Evolutionary conservation across 2,888 invertebrate species (phyloP).

Genomic region (Drosophila nigricruria): DNA sequence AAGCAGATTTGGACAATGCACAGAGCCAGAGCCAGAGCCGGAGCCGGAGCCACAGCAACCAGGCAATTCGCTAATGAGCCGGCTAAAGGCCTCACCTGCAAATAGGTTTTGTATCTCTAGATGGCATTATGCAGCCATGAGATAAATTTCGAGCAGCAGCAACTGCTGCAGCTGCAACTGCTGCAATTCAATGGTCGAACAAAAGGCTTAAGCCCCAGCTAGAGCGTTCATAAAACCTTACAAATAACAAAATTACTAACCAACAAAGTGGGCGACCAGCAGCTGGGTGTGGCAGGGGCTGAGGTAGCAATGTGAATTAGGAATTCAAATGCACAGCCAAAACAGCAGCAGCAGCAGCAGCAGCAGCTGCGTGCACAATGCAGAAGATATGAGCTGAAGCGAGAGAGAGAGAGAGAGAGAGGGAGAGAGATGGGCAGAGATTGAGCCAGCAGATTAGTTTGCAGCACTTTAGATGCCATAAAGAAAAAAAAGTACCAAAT

Average conservation of each 20-base stretch:
- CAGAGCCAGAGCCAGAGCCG: background rate
- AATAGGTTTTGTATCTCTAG: conserved; percentile 28
- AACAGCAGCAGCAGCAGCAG: conserved; percentile 12
- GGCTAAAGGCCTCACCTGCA: conserved; percentile 3
- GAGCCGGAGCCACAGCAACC: background rate
- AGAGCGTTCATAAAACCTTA: conserved; percentile 27
- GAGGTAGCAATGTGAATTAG: conserved; percentile 12
- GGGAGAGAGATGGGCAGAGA: background rate
- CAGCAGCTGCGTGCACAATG: conserved; percentile 10
- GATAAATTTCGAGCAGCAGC: conserved; percentile 12
- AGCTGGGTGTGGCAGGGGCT: background rate
- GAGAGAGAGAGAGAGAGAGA: background rate
- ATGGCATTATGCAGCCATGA: conserved; percentile 31
- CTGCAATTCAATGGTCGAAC: conserved; percentile 10
- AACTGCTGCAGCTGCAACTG: background rate
- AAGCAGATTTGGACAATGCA: conserved; percentile 53
- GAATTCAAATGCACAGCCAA: conserved; percentile 37
- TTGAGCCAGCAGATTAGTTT: conserved; percentile 35
- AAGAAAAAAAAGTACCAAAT: conserved; percentile 24
- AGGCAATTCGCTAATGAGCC: conserved; percentile 42
- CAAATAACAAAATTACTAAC: conserved; percentile 48
- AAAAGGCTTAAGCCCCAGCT: conserved; percentile 13
- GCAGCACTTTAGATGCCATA: conserved; percentile 20
- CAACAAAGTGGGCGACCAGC: background rate
- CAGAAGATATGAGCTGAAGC: background rate